Conservation (phyloP, 2,888 invertebrate species). For the Cetonia aurata region DNA sequence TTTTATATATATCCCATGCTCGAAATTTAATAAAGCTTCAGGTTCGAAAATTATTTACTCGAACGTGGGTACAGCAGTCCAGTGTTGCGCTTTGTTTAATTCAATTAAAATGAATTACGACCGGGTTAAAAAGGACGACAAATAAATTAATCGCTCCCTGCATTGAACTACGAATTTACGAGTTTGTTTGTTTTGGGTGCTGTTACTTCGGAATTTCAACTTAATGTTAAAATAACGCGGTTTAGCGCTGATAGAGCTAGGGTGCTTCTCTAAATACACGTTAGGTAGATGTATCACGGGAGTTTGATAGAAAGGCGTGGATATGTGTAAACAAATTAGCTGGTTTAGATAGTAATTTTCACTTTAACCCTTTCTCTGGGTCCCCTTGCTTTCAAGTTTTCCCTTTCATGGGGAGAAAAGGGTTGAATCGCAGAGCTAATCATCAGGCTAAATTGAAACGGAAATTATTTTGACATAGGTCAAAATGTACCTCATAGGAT, state of each 20-base stretch:
- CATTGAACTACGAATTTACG: too few species aligned
- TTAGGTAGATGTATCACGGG: too few species aligned
- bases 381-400: neutral
- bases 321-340: too few species aligned
- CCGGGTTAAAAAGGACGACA: conserved; percentile 4
- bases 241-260: too few species aligned
- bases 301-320: too few species aligned
- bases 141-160: conserved; percentile 5
- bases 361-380: conserved; percentile 9
- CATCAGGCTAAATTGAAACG: conserved; percentile 6
- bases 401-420: neutral
- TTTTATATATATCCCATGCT: neutral
- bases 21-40: conserved; percentile 17
- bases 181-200: too few species aligned
- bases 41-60: conserved; percentile 3
- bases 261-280: too few species aligned
- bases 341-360: conserved; percentile 3
- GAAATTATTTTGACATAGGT: conserved; percentile 31
- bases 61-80: neutral
- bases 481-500: neutral
- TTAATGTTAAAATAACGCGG: too few species aligned
- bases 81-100: conserved; percentile 21
- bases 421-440: conserved; percentile 11
- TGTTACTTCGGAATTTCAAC: too few species aligned
- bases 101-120: conserved; percentile 18